Conservation (phyloP, 2,113 vertebrate genomes). For the Oreotrochilus melanogaster region DNA sequence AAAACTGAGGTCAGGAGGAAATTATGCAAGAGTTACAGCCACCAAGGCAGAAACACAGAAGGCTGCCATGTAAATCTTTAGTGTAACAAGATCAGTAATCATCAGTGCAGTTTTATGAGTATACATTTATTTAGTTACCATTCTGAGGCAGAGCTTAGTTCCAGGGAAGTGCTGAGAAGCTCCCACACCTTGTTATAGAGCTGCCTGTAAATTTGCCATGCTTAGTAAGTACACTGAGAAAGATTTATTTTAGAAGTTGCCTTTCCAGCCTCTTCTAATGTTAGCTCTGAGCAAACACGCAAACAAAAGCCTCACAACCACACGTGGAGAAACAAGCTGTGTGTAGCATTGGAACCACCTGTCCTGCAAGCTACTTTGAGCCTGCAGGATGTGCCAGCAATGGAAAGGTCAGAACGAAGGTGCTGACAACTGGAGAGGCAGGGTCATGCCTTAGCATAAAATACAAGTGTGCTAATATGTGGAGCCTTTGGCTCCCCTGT, state of each 20-base stretch:
- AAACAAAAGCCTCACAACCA: neutral
- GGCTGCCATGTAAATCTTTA: neutral
- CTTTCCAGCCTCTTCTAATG: slow-evolving; percentile 6
- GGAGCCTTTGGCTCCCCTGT: neutral
- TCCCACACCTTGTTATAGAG: neutral
- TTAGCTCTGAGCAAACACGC: slow-evolving; percentile 2
- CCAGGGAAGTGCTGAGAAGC: neutral
- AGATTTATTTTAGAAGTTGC: neutral
- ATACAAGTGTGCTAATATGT: neutral
- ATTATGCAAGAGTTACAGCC: neutral
- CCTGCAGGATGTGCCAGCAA: neutral
- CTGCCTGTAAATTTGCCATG: neutral
- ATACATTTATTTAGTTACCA: neutral
- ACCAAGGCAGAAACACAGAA: neutral
- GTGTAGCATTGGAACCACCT: neutral
- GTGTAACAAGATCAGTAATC: neutral
- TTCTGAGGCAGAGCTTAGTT: neutral
- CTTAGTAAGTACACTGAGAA: neutral
- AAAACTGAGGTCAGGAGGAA: neutral
- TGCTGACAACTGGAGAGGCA: neutral
- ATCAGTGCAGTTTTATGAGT: neutral
- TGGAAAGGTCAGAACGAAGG: slow-evolving; percentile 54
- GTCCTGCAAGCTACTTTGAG: slow-evolving; percentile 13
- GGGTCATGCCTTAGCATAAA: neutral
- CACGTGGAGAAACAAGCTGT: neutral